Percentiles rank a stretch among this genome's conserved stretches.
These are phyloP conservation scores for Phodopus roborovskii DNA, from an alignment of 2,113 vertebrate genomes.

Conservation along the genomic window DNA sequence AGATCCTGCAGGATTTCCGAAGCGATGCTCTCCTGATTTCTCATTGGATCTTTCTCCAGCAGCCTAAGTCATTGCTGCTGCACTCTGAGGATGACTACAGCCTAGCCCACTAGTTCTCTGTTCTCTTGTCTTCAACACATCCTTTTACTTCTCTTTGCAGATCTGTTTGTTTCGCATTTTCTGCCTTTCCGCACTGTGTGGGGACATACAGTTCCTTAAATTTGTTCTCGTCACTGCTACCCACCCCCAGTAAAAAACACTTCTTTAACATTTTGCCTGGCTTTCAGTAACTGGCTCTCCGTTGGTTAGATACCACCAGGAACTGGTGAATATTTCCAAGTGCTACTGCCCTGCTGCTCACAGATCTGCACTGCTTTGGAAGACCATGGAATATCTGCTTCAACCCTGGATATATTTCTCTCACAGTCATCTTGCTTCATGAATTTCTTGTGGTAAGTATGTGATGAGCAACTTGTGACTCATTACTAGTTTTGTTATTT, in stretches of 20 bases:
- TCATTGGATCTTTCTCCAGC: constrained; percentile 76
- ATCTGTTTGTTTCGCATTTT: background rate
- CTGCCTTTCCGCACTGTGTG: background rate
- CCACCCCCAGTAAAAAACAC: background rate
- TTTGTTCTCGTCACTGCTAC: constrained; percentile 14
- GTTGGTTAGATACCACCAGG: constrained; percentile 65
- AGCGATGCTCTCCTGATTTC: constrained; percentile 58
- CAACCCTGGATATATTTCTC: constrained; percentile 77
- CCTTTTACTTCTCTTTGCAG: background rate
- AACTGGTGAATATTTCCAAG: constrained; percentile 71
- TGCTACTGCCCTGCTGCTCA: constrained; percentile 57
- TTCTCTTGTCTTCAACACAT: background rate
- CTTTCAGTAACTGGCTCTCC: constrained; percentile 42
- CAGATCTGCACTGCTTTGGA: constrained; percentile 63
- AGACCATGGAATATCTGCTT: constrained; percentile 81
- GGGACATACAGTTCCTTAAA: background rate
- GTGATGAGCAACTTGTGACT: background rate
- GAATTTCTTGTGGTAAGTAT: constrained; percentile 85
- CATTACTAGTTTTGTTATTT: background rate
- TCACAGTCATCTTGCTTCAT: constrained; percentile 75
- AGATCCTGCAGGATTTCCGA: constrained; percentile 40
- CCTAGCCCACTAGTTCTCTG: constrained; percentile 5
- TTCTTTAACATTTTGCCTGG: background rate
- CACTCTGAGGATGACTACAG: constrained; percentile 64
- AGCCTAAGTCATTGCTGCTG: constrained; percentile 54